Evolutionary conservation across 23 tunicate genomes (phyloP), one percentile per base, ranked within the genome.

Genomic region (Oikopleura dioica): DNA sequence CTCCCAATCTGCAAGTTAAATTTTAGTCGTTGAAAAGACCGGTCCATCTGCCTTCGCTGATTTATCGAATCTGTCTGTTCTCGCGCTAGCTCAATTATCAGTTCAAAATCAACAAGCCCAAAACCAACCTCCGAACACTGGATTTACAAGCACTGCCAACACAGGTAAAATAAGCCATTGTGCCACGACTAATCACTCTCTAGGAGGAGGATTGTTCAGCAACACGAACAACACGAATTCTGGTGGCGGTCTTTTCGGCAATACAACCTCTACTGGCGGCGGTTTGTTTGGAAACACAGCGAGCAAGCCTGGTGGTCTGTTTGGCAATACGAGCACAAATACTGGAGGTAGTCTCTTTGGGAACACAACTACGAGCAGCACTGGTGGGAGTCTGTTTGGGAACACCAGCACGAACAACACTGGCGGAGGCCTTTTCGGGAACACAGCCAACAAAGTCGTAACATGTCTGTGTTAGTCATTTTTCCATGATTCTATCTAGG

Each of bases 11-110:
- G n/a, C n/a, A n/a, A n/a, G n/a, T n/a, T n/a, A n/a, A n/a, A n/a
- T n/a, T n/a, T n/a, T n/a, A n/a, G 72, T 12, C 32, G 72, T 31
- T 23, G 72, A 12, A 24, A 63, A 12, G 5, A 63, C 16, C 4
- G 72, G 72, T 31, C 72, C 72, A 28, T 12, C 30, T 63, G 30
- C 72, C 4, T 63, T 63, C 26, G 72, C 72, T 28, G 72, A 63
- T 12, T 31, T 63, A 12, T 63, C 72, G 2, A 63, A 63, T 28
- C 33, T 63, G 32, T 63, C 72, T 28, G 72, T 63, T 63, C 26
- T 63, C 30, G 72, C 72, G 5, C 16, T 63, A 31, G 72, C 72
- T 63, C 72, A 63, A 63, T 21, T n/a, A n/a, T n/a, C n/a, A n/a
- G n/a, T 63, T 16, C 72, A 63, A 28, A 31, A 23, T 31, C 72